Percentiles rank a stretch among this genome's conserved stretches.
Conservation (phyloP, 2,888 invertebrate species). For the Chrysodeixis includens region DNA sequence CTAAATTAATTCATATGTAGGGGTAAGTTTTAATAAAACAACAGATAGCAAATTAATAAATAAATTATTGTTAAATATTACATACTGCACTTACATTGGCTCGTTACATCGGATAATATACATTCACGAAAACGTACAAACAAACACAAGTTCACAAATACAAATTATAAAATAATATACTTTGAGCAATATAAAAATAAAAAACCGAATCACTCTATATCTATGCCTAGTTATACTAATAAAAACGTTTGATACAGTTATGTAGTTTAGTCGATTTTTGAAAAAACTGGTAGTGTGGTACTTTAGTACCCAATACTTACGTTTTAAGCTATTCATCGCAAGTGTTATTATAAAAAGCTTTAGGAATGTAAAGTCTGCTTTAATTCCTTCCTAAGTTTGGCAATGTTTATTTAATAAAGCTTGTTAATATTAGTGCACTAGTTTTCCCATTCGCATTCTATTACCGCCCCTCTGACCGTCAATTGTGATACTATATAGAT, state of each 20-base stretch:
- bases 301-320: constrained; percentile 63
- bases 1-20: neutral
- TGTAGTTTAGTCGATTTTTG: constrained; percentile 54
- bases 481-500: constrained; percentile 44
- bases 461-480: constrained; percentile 45
- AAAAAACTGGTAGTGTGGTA: constrained; percentile 58
- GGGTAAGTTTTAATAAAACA: constrained; percentile 62
- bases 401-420: constrained; percentile 74
- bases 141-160: constrained; percentile 82
- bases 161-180: constrained; percentile 78
- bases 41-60: constrained; percentile 87
- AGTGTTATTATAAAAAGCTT: constrained; percentile 65
- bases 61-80: constrained; percentile 89
- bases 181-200: constrained; percentile 89
- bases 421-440: constrained; percentile 61
- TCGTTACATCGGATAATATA: constrained; percentile 85
- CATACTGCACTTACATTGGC: constrained; percentile 87
- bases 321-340: constrained; percentile 53
- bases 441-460: constrained; percentile 45
- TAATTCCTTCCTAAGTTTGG: constrained; percentile 74
- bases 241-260: constrained; percentile 63
- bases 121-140: constrained; percentile 82
- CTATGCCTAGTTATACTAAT: constrained; percentile 72
- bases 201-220: constrained; percentile 84
- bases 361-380: constrained; percentile 81